phyloP scores from a whole-genome alignment of 1,140 invertebrate genomes.

The Zaprionus africanus region DNA sequence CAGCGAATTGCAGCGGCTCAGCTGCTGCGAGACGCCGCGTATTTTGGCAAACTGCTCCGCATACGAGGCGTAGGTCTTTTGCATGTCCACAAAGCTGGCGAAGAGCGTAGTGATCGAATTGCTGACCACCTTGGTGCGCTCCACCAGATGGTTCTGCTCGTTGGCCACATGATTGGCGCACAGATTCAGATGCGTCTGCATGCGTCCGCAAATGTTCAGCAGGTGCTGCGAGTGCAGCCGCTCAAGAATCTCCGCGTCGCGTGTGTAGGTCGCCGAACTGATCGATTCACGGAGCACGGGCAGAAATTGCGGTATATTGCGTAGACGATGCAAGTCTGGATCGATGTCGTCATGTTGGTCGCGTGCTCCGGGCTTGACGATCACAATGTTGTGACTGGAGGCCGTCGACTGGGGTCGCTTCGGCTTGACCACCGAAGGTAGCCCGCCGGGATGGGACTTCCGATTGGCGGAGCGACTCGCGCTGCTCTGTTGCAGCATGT shows the following conservation, averaged over 20 bases:
- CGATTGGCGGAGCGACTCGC: slow-evolving; percentile 58
- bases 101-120: slow-evolving; percentile 89
- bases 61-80: slow-evolving; percentile 93
- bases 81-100: slow-evolving; percentile 89
- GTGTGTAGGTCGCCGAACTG: slow-evolving; percentile 90
- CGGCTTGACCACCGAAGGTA: slow-evolving; percentile 61
- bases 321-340: slow-evolving; percentile 91
- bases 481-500: slow-evolving; percentile 65
- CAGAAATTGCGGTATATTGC: slow-evolving; percentile 95
- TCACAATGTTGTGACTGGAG: slow-evolving; percentile 90
- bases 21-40: slow-evolving; percentile 90
- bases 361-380: slow-evolving; percentile 90
- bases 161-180: slow-evolving; percentile 89
- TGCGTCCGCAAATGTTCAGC: slow-evolving; percentile 73
- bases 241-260: slow-evolving; percentile 95
- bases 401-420: slow-evolving; percentile 75
- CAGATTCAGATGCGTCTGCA: slow-evolving; percentile 88
- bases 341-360: slow-evolving; percentile 89
- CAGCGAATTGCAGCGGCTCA: slow-evolving; percentile 92
- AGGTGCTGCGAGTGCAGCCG: slow-evolving; percentile 87
- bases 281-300: slow-evolving; percentile 96
- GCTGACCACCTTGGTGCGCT: slow-evolving; percentile 90
- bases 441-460: slow-evolving; percentile 62
- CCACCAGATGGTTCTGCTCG: slow-evolving; percentile 90
- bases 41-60: slow-evolving; percentile 93